These are phyloP conservation scores for Lineus longissimus DNA, from an alignment of 1,140 invertebrate genomes.

Conservation along the genomic window DNA sequence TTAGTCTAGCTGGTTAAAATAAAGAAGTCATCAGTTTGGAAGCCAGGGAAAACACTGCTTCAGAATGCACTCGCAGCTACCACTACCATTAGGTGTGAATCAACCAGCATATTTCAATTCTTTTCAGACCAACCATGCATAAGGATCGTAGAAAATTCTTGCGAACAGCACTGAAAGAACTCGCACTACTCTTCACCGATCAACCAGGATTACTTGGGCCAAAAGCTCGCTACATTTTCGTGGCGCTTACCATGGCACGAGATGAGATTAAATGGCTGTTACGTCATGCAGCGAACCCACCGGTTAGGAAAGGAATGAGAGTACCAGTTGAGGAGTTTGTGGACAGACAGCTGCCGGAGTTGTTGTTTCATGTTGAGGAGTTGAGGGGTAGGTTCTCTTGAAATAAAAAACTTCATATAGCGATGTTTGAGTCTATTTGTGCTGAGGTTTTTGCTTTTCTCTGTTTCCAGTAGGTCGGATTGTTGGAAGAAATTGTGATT, in stretches of 20 bases:
- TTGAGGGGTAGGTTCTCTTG: conserved; percentile 63
- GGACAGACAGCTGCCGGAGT: conserved; percentile 84
- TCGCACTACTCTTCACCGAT: conserved; percentile 92
- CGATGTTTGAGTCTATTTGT: too few relatives aligned
- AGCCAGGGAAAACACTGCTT: too few relatives aligned
- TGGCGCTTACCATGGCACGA: conserved; percentile 87
- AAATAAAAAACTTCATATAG: too few relatives aligned
- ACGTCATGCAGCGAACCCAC: conserved; percentile 91
- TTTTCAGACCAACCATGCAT: conserved; percentile 70
- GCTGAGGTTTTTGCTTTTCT: too few relatives aligned
- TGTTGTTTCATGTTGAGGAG: conserved; percentile 98
- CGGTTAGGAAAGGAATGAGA: conserved; percentile 59
- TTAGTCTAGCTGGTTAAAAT: too few relatives aligned
- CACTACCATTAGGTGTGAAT: too few relatives aligned
- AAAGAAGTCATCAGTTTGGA: too few relatives aligned
- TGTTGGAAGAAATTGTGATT: too few relatives aligned
- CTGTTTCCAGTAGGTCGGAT: too few relatives aligned
- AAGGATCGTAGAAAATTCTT: conserved; percentile 94
- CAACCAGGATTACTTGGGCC: conserved; percentile 95
- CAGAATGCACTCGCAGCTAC: too few relatives aligned
- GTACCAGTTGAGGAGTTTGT: conserved; percentile 50
- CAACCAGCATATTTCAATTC: too few relatives aligned
- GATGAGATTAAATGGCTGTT: conserved; percentile 97
- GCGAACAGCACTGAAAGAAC: conserved; percentile 88
- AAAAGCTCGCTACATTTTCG: conserved; percentile 94